Conservation (phyloP, 2,797 vertebrate genomes). For the Glyptemys insculpta region DNA sequence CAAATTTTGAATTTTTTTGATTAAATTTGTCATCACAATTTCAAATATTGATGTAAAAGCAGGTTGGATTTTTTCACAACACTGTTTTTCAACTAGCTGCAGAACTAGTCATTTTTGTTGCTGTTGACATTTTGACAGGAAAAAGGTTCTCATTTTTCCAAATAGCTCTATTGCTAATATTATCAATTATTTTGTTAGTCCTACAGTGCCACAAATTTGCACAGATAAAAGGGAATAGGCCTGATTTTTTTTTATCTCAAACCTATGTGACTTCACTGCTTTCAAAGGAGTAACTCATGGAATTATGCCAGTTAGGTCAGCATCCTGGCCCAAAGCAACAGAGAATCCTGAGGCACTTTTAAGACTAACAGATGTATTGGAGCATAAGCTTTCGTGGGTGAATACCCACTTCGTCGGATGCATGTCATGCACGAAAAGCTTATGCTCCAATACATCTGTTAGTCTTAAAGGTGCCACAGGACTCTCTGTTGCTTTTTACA, state of each 20-base stretch:
- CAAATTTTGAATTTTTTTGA: conserved; percentile 6
- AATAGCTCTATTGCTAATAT: background rate
- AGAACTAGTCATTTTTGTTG: background rate
- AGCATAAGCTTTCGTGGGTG: too few relatives aligned
- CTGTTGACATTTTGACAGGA: background rate
- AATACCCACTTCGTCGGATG: too few relatives aligned
- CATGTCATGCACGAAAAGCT: too few relatives aligned
- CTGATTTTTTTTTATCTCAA: conserved; percentile 10
- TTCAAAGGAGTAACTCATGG: background rate
- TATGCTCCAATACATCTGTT: too few relatives aligned
- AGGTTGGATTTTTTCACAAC: background rate
- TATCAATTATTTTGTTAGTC: conserved; percentile 36
- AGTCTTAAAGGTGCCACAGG: too few relatives aligned
- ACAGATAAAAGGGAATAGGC: background rate
- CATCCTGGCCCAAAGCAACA: background rate
- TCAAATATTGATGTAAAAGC: background rate
- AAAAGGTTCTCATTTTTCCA: background rate
- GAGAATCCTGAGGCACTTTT: too few relatives aligned
- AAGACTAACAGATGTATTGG: too few relatives aligned
- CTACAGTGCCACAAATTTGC: background rate
- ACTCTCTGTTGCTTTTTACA: too few relatives aligned
- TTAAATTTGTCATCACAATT: background rate
- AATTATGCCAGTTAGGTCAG: conserved; percentile 32
- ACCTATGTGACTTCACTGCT: background rate
- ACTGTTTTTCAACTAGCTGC: background rate